Percentiles rank a stretch among this genome's conserved stretches.
Evolutionary conservation across 2,888 invertebrate genomes (phyloP).

Genomic region (Platypus cylindrus): DNA sequence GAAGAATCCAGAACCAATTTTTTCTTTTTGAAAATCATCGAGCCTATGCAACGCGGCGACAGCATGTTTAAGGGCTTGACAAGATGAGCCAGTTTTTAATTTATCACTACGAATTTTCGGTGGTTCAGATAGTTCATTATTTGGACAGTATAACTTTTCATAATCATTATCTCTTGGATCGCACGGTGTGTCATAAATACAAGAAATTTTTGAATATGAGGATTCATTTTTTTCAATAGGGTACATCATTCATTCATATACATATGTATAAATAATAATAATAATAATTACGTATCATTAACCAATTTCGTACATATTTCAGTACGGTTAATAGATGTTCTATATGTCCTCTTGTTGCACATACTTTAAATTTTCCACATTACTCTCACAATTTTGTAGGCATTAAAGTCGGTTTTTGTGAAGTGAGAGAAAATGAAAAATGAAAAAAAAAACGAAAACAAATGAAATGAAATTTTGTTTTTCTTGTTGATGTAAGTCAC

Average conservation of each 20-base stretch:
- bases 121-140: constrained; percentile 34
- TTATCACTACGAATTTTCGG: constrained; percentile 36
- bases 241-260: too few relatives aligned
- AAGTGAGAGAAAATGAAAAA: too few relatives aligned
- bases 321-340: constrained; percentile 23
- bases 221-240: constrained; percentile 25
- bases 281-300: constrained; percentile 31
- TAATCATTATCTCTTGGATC: constrained; percentile 33
- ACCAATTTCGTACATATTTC: constrained; percentile 36
- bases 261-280: too few relatives aligned
- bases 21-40: constrained; percentile 87
- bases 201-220: constrained; percentile 26
- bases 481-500: too few relatives aligned
- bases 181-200: constrained; percentile 34
- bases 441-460: too few relatives aligned
- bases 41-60: constrained; percentile 83
- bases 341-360: constrained; percentile 23
- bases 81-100: constrained; percentile 62
- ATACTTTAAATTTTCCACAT: constrained; percentile 21
- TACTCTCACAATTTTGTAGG: constrained; percentile 8
- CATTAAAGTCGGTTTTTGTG: not conserved
- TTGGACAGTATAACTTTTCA: constrained; percentile 32
- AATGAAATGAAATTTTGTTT: too few relatives aligned
- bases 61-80: constrained; percentile 81
- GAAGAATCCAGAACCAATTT: constrained; percentile 92